Evolutionary conservation across 2,113 vertebrate genomes (phyloP).

Genomic region (Formicarius rufipectus): DNA sequence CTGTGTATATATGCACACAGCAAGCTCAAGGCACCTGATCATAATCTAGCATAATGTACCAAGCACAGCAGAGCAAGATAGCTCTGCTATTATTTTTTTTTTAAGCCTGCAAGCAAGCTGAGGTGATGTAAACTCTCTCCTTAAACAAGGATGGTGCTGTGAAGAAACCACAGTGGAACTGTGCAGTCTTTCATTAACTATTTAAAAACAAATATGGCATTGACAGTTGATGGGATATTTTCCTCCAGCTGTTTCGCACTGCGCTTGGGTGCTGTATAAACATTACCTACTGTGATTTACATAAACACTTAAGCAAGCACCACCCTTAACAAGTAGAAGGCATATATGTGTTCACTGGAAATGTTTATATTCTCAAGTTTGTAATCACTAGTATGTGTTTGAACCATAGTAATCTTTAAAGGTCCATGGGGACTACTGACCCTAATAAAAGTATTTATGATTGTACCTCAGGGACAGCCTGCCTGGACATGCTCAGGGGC

Average conservation of each 20-base stretch:
- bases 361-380: neutral
- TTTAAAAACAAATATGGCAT: neutral
- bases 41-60: neutral
- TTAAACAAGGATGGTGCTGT: neutral
- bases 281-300: neutral
- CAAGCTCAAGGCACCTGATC: neutral
- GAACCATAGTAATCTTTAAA: neutral
- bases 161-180: neutral
- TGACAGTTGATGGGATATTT: neutral
- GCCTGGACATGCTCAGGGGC: neutral
- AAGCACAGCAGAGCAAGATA: neutral
- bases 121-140: neutral
- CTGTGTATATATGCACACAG: neutral
- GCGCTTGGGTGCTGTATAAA: neutral
- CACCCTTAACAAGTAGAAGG: neutral
- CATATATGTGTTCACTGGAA: neutral
- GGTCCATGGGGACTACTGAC: neutral
- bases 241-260: neutral
- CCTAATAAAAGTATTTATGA: neutral
- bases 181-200: neutral
- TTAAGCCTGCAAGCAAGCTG: neutral
- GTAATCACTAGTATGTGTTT: neutral
- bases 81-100: neutral
- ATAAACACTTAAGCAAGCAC: neutral
- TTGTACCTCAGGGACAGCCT: neutral